phyloP scores from a whole-genome alignment of 2,797 vertebrate genomes.

The Cuculus canorus region DNA sequence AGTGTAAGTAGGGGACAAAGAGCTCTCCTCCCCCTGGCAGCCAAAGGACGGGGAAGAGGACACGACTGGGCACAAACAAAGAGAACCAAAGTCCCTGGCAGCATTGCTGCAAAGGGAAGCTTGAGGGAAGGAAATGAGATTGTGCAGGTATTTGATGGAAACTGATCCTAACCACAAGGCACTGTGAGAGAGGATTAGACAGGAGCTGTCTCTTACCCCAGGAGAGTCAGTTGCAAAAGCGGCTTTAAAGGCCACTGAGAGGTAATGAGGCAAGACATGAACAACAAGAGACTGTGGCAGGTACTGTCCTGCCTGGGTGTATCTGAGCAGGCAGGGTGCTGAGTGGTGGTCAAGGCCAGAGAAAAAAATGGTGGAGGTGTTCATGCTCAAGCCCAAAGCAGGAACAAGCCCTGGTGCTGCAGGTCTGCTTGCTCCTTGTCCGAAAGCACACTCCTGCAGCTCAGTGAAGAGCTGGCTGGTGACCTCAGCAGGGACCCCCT shows the following conservation, averaged over 20 bases:
- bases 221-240: background rate
- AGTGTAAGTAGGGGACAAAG: background rate
- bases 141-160: background rate
- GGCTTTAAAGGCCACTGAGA: background rate
- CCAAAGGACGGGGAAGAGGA: background rate
- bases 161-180: background rate
- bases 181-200: background rate
- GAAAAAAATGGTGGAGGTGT: background rate
- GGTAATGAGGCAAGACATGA: background rate
- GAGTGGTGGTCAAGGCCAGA: background rate
- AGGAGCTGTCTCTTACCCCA: background rate
- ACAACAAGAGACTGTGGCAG: accelerated
- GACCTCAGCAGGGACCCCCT: background rate
- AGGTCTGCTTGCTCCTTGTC: background rate
- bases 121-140: background rate
- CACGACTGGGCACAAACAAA: background rate
- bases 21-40: background rate
- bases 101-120: background rate
- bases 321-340: background rate
- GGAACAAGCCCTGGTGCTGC: background rate
- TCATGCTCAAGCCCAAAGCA: background rate
- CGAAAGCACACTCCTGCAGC: background rate
- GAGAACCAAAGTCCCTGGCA: background rate
- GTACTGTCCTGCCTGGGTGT: background rate
- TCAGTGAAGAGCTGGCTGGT: background rate